Percentiles rank a stretch among this genome's conserved stretches.
These are phyloP conservation scores for Zaprionus lachaisei DNA, from an alignment of 1,140 invertebrate genomes.

Conservation along the genomic window DNA sequence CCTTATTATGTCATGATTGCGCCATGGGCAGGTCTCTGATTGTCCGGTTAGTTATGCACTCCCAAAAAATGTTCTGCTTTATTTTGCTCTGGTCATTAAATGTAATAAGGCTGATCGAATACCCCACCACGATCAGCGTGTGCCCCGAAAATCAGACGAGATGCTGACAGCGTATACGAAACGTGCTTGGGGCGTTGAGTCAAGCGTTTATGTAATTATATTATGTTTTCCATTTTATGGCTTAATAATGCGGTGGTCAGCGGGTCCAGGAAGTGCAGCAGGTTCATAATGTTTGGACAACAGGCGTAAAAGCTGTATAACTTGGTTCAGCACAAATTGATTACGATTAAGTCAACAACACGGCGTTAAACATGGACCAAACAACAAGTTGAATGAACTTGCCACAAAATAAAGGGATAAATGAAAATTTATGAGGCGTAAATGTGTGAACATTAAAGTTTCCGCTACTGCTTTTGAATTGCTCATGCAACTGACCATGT, in stretches of 20 bases:
- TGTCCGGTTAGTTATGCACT: conserved; percentile 1
- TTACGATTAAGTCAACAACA: conserved; percentile 75
- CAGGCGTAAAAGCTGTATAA: conserved; percentile 67
- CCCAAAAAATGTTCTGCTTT: conserved; percentile 20
- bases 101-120: conserved; percentile 38
- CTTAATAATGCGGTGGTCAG: conserved; percentile 73
- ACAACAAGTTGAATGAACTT: conserved; percentile 66
- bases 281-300: conserved; percentile 61
- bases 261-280: conserved; percentile 18
- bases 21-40: conserved; percentile 10
- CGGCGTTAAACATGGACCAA: conserved; percentile 62
- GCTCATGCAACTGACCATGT: neutral
- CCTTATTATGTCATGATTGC: conserved; percentile 30
- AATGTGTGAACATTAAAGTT: conserved; percentile 80
- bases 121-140: conserved; percentile 47
- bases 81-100: conserved; percentile 73
- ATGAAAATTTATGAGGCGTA: conserved; percentile 76
- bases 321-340: conserved; percentile 63
- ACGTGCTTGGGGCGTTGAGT: conserved; percentile 62
- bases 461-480: conserved; percentile 55
- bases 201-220: conserved; percentile 81
- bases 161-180: conserved; percentile 32
- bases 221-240: conserved; percentile 83
- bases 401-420: conserved; percentile 54
- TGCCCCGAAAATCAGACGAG: conserved; percentile 50